Evolutionary conservation across 2,888 invertebrate species (phyloP).

Genomic region (Drosophila phalerata): DNA sequence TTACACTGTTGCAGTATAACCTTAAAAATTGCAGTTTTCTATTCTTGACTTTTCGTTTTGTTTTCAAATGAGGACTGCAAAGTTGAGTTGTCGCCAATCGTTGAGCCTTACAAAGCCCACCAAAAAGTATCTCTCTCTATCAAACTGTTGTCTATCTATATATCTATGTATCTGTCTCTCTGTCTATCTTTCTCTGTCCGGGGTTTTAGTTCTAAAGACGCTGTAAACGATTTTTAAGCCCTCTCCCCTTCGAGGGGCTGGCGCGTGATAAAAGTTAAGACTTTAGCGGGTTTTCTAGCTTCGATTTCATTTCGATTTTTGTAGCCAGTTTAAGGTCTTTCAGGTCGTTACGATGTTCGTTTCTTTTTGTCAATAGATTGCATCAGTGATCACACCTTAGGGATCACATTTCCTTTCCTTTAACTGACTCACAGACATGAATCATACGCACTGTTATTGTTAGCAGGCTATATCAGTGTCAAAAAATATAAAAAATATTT

Average conservation of each 20-base stretch:
- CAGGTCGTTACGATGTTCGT: constrained; percentile 13
- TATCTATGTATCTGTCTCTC: not conserved
- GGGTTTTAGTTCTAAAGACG: constrained; percentile 70
- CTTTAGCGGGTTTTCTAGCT: constrained; percentile 5
- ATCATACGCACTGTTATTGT: too few species aligned
- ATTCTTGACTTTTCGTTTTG: too few species aligned
- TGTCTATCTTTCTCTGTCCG: constrained; percentile 7
- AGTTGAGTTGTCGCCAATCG: constrained; percentile 26
- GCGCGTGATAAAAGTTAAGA: constrained; percentile 64
- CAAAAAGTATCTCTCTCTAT: constrained; percentile 43
- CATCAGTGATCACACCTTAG: constrained; percentile 52
- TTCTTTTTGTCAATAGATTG: constrained; percentile 38
- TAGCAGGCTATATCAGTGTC: constrained; percentile 42
- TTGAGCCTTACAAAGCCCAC: constrained; percentile 45
- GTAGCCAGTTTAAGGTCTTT: constrained; percentile 11
- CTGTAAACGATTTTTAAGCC: constrained; percentile 80
- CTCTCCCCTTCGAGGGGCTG: constrained; percentile 12
- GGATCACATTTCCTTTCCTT: constrained; percentile 47
- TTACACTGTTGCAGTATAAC: too few species aligned
- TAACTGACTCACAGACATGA: constrained; percentile 40
- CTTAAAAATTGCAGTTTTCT: constrained; percentile 3
- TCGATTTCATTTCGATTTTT: constrained; percentile 3
- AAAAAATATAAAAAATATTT: constrained; percentile 52
- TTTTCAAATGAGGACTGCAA: constrained; percentile 9
- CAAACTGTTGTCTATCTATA: constrained; percentile 15